A percentile compares a stretch with the other conserved stretches of the same genome.
Evolutionary conservation across 1,140 invertebrate species (phyloP).

Genomic region (Sitobion miscanthi): DNA sequence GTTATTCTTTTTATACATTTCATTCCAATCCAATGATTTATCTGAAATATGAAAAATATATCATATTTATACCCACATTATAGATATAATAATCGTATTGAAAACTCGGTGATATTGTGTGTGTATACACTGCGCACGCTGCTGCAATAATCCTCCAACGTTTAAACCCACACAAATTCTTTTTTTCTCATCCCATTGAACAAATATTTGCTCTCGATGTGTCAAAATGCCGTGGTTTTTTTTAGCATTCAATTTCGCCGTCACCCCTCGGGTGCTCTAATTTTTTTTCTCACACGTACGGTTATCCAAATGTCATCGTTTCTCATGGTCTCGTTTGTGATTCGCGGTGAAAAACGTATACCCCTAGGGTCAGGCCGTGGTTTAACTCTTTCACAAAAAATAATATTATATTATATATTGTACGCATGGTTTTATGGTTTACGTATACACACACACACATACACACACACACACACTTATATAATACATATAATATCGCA

Average conservation of each 20-base stretch:
- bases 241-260: constrained; percentile 13
- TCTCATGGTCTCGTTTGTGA: constrained; percentile 42
- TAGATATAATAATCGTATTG: background rate
- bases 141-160: background rate
- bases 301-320: constrained; percentile 45
- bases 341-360: constrained; percentile 30
- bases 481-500: background rate
- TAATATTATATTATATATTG: constrained; percentile 20
- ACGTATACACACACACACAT: background rate
- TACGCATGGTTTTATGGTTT: background rate
- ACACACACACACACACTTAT: background rate
- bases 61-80: background rate
- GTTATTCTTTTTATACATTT: constrained; percentile 32
- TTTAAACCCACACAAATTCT: constrained; percentile 48
- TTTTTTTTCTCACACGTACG: constrained; percentile 49
- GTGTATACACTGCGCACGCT: background rate
- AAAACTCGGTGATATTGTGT: background rate
- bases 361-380: constrained; percentile 40
- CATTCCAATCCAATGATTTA: constrained; percentile 45
- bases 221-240: constrained; percentile 44
- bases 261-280: constrained; percentile 47
- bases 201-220: constrained; percentile 52
- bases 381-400: constrained; percentile 53
- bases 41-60: constrained; percentile 34
- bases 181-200: constrained; percentile 45